Conservation (phyloP, 2,888 invertebrate species). For the Chironomus tentans region DNA sequence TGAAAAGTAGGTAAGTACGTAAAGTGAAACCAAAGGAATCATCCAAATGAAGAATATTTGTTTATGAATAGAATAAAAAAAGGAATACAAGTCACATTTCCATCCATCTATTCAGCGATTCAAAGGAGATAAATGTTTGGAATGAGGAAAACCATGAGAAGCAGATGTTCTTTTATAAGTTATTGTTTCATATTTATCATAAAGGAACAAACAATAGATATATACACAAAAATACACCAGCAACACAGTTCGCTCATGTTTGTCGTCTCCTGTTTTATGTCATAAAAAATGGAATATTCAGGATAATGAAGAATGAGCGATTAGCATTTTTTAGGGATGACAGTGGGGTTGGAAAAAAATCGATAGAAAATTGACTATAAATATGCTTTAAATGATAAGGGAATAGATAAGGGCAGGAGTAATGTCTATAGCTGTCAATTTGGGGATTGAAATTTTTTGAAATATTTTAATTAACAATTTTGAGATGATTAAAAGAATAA, state of each 20-base stretch:
- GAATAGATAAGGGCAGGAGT: too few species aligned
- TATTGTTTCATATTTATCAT: slow-evolving; percentile 26
- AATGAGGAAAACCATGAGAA: neutral
- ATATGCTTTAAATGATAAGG: too few species aligned
- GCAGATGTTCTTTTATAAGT: slow-evolving; percentile 18
- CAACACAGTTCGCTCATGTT: neutral
- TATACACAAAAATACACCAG: neutral
- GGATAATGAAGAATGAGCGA: neutral
- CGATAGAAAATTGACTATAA: too few species aligned
- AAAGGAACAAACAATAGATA: neutral
- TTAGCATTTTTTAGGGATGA: neutral
- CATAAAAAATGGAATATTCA: neutral
- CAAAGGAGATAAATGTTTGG: neutral
- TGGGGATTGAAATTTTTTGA: too few species aligned
- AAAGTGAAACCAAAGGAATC: slow-evolving; percentile 4
- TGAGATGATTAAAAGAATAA: too few species aligned
- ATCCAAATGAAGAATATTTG: slow-evolving; percentile 12
- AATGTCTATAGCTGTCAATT: too few species aligned
- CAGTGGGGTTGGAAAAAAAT: too few species aligned
- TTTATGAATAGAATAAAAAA: too few species aligned
- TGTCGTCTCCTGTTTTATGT: neutral
- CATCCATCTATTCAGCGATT: too few species aligned
- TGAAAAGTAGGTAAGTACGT: neutral
- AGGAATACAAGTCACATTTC: too few species aligned
- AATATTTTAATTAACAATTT: too few species aligned